These are phyloP conservation scores for Torymus auratus DNA, from an alignment of 2,888 invertebrate genomes.

Conservation along the genomic window DNA sequence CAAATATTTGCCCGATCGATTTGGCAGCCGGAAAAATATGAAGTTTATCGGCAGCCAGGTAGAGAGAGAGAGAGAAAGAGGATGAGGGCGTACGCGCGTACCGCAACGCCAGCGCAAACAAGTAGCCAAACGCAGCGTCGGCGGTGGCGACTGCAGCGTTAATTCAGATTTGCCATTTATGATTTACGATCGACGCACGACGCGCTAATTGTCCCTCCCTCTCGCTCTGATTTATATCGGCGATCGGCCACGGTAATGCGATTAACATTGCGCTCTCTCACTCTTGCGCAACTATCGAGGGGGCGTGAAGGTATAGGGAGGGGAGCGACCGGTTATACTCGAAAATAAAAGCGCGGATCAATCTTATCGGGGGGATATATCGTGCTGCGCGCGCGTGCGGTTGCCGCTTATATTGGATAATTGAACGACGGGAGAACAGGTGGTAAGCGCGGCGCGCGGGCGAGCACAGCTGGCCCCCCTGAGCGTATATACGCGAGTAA, in stretches of 20 bases:
- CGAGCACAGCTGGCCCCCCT: constrained; percentile 39
- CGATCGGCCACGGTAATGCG: too few species aligned
- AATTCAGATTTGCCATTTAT: constrained; percentile 25
- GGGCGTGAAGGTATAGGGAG: too few species aligned
- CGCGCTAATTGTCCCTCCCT: background rate
- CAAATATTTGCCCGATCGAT: constrained; percentile 48
- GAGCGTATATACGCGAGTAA: too few species aligned
- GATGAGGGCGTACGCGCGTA: too few species aligned
- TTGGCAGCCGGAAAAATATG: constrained; percentile 26
- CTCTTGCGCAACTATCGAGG: too few species aligned
- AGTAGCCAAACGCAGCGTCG: background rate
- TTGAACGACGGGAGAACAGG: constrained; percentile 54
- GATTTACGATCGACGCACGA: background rate
- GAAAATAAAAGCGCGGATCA: constrained; percentile 7
- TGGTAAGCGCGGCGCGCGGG: constrained; percentile 45
- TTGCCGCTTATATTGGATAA: constrained; percentile 41
- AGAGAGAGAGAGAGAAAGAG: too few species aligned
- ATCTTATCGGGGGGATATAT: constrained; percentile 38
- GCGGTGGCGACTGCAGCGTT: background rate
- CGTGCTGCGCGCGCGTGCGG: background rate
- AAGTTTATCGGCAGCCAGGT: background rate
- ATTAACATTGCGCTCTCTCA: too few species aligned
- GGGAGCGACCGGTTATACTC: too few species aligned
- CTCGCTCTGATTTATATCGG: background rate
- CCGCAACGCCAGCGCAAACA: too few species aligned